Evolutionary conservation across 2,113 vertebrate species (phyloP).

Genomic region (Cynopterus brachyotis): DNA sequence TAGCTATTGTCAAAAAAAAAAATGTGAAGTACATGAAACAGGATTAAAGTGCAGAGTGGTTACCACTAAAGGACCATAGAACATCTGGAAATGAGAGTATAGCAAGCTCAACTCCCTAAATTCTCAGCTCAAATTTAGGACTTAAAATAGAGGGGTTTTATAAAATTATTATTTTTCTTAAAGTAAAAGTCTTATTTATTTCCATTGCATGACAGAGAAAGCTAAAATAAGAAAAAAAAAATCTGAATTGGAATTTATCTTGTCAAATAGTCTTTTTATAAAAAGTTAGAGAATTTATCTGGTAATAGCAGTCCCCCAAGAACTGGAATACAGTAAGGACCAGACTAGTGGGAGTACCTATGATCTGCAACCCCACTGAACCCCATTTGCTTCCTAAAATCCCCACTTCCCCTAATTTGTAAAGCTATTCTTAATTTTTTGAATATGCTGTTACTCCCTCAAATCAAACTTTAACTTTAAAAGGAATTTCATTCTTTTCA

Average conservation of each 20-base stretch:
- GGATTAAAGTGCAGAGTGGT: background rate
- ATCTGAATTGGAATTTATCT: background rate
- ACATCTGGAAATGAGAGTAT: background rate
- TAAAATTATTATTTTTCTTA: background rate
- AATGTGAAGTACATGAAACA: background rate
- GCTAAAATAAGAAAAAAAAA: background rate
- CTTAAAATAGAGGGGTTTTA: background rate
- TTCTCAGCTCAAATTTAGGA: background rate
- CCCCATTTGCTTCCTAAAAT: background rate
- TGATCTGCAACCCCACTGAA: rapidly evolving
- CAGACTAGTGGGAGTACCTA: background rate
- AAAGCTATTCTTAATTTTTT: background rate
- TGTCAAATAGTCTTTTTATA: background rate
- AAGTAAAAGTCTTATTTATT: background rate
- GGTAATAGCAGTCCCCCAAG: background rate
- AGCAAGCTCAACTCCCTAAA: background rate
- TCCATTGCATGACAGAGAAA: background rate
- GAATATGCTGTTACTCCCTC: background rate
- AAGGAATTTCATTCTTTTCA: background rate
- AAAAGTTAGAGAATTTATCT: background rate
- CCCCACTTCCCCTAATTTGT: background rate
- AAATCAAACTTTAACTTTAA: background rate
- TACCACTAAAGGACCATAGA: background rate
- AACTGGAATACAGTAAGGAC: background rate
- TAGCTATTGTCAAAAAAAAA: background rate